These are phyloP conservation scores for Dynastes grantii DNA, from an alignment of 2,888 invertebrate species.

Conservation along the genomic window DNA sequence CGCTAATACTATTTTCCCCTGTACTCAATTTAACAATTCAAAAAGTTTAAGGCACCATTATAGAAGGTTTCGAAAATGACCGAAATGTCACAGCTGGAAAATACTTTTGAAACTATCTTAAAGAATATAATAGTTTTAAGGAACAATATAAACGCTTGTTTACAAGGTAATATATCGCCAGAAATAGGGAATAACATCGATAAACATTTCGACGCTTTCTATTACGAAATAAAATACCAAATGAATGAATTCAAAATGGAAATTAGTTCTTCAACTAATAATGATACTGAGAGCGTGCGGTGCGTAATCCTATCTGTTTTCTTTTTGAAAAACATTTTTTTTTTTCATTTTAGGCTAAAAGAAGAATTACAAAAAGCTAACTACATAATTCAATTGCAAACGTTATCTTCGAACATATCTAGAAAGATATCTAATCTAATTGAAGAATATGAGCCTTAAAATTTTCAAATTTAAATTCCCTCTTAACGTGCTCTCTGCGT, in stretches of 20 bases:
- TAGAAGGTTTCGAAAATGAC: slow-evolving; percentile 9
- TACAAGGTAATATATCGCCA: background rate
- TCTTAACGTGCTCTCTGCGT: background rate
- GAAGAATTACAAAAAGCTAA: slow-evolving; percentile 27
- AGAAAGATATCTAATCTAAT: slow-evolving; percentile 5
- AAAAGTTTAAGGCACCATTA: background rate
- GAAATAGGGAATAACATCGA: background rate
- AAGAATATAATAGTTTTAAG: slow-evolving; percentile 8
- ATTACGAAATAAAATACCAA: slow-evolving; percentile 10
- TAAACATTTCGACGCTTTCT: background rate
- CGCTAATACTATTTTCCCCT: background rate
- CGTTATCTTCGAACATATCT: slow-evolving; percentile 7
- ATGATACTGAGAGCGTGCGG: background rate
- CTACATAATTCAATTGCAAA: slow-evolving; percentile 31
- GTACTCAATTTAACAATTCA: background rate
- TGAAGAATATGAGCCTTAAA: background rate
- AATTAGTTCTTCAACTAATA: background rate
- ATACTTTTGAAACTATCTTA: slow-evolving; percentile 14
- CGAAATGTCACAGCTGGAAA: background rate
- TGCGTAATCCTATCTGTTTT: background rate
- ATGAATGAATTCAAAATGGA: slow-evolving; percentile 13
- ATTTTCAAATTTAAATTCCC: background rate
- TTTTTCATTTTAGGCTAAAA: slow-evolving; percentile 5
- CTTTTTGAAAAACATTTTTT: background rate
- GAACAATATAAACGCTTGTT: background rate